Conservation (phyloP, 1,140 invertebrate genomes). For the Microplitis mediator region DNA sequence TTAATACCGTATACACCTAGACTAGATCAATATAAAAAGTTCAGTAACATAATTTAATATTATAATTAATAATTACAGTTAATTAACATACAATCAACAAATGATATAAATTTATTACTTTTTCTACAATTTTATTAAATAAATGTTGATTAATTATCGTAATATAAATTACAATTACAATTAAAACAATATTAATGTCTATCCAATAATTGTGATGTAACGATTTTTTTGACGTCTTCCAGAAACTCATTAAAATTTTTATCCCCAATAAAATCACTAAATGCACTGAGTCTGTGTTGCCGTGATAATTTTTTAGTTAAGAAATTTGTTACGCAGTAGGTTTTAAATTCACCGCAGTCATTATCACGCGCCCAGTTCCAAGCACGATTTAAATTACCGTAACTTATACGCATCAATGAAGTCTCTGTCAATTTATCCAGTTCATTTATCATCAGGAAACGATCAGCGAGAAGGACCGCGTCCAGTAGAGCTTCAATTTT, state of each 20-base stretch:
- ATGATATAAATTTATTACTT: not conserved
- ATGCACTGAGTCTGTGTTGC: constrained; percentile 44
- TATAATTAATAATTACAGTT: too few species aligned
- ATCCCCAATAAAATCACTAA: constrained; percentile 46
- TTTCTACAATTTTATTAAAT: too few species aligned
- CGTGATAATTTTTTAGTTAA: constrained; percentile 49
- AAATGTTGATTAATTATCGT: too few species aligned
- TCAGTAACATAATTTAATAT: too few species aligned
- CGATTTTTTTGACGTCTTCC: constrained; percentile 49
- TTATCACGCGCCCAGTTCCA: constrained; percentile 57
- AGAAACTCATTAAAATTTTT: constrained; percentile 51
- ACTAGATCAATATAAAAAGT: too few species aligned
- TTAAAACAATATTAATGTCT: not conserved
- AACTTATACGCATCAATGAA: constrained; percentile 48
- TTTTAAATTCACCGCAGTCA: constrained; percentile 46
- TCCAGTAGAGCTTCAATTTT: constrained; percentile 68
- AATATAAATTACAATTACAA: too few species aligned
- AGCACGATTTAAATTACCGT: constrained; percentile 53
- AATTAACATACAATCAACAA: not conserved
- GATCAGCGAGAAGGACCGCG: constrained; percentile 69
- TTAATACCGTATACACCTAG: too few species aligned
- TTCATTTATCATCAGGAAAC: constrained; percentile 68
- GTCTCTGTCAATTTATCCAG: constrained; percentile 61
- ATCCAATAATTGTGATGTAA: constrained; percentile 28
- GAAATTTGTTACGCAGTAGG: constrained; percentile 55